phyloP scores from a whole-genome alignment of 2,113 vertebrate species.

The Ptilonorhynchus violaceus region DNA sequence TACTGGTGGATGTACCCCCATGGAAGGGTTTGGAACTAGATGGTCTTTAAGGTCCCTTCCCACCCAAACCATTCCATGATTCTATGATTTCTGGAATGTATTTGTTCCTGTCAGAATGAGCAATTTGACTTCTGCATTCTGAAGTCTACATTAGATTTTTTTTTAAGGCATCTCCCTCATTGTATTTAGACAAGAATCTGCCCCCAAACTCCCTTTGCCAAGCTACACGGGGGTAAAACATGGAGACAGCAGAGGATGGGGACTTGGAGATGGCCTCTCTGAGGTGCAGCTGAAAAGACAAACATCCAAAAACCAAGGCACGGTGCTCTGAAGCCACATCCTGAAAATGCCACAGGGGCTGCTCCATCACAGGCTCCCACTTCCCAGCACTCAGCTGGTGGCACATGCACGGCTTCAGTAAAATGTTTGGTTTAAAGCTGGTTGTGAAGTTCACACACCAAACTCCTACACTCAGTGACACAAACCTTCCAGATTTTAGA shows the following conservation, averaged over 20 bases:
- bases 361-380: not conserved
- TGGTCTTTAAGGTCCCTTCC: not conserved
- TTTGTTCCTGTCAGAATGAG: not conserved
- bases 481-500: not conserved
- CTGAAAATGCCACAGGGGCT: not conserved
- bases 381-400: not conserved
- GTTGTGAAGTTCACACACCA: not conserved
- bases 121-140: not conserved
- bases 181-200: not conserved
- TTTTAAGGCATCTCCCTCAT: not conserved
- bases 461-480: not conserved
- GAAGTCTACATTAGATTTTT: not conserved
- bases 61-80: not conserved
- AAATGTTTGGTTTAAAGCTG: not conserved
- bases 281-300: not conserved
- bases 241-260: not conserved
- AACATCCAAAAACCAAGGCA: not conserved
- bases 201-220: not conserved
- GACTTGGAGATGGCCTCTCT: accelerated
- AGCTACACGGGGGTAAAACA: not conserved
- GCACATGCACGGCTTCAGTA: not conserved
- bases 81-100: not conserved
- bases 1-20: not conserved
- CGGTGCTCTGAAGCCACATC: accelerated
- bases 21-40: not conserved